Conservation (phyloP, 2,797 vertebrate genomes). For the Thripadectes ignobilis region DNA sequence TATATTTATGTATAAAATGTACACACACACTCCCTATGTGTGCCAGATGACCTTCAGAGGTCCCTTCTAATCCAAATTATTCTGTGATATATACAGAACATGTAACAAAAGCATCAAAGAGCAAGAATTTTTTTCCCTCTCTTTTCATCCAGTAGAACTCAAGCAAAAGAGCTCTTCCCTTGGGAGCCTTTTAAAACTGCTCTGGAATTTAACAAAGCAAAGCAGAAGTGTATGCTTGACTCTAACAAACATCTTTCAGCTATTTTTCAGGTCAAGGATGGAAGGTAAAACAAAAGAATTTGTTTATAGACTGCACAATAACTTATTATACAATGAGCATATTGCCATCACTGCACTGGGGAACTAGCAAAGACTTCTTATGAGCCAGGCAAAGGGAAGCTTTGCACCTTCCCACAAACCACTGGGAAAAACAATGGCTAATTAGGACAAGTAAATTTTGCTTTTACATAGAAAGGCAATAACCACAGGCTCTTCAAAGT, state of each 20-base stretch:
- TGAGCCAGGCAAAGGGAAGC: neutral
- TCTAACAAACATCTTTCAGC: neutral
- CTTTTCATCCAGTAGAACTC: neutral
- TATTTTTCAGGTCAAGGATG: slow-evolving; percentile 1
- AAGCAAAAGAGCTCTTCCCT: neutral
- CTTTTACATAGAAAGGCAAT: neutral
- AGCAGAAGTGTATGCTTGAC: neutral
- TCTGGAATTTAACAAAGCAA: slow-evolving; percentile 17
- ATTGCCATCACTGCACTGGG: neutral
- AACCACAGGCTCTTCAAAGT: neutral
- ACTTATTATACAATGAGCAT: neutral
- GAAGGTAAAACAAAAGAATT: neutral
- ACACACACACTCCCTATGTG: neutral
- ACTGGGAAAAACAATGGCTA: neutral
- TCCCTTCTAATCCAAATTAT: neutral
- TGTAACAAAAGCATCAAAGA: neutral
- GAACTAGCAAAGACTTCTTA: neutral
- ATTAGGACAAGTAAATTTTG: neutral
- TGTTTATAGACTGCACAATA: neutral
- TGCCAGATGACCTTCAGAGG: neutral
- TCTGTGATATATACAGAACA: neutral
- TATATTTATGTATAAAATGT: neutral
- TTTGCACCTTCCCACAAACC: neutral
- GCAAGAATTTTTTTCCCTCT: neutral
- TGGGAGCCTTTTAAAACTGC: slow-evolving; percentile 15